Evolutionary conservation across 37 sponge, comb jelly and placozoan species (phyloP).

Genomic region (Aplysina aerophoba): DNA sequence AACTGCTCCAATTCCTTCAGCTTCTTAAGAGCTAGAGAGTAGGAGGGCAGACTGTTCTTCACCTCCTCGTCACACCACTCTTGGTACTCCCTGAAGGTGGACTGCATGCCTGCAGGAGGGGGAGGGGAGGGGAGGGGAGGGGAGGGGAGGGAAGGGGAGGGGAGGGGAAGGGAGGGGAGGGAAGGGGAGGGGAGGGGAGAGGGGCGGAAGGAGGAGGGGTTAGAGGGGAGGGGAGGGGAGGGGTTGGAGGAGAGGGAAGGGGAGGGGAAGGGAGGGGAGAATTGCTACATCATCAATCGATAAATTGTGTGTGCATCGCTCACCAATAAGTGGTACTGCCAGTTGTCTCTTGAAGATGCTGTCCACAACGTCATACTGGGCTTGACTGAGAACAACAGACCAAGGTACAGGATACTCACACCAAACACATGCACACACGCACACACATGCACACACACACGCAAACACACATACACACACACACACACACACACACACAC

Average conservation of each 20-base stretch:
- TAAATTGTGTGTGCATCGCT: neutral
- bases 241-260: conserved; percentile 21
- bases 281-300: neutral
- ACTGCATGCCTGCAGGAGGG: conserved; percentile 5
- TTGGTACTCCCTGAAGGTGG: conserved; percentile 21
- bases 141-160: neutral
- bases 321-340: conserved; percentile 76
- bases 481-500: conserved; percentile 42
- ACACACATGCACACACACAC: neutral
- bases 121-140: neutral
- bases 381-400: conserved; percentile 24
- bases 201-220: neutral
- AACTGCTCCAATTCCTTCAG: conserved; percentile 50
- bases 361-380: conserved; percentile 65
- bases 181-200: neutral
- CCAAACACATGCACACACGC: neutral
- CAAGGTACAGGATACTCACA: neutral
- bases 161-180: neutral
- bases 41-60: conserved; percentile 36
- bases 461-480: conserved; percentile 3
- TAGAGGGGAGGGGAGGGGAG: conserved; percentile 3
- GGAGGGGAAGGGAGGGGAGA: neutral
- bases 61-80: neutral
- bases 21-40: conserved; percentile 51
- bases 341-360: conserved; percentile 66